Conservation (phyloP, 1,140 invertebrate species). For the Leguminivora glycinivorella region DNA sequence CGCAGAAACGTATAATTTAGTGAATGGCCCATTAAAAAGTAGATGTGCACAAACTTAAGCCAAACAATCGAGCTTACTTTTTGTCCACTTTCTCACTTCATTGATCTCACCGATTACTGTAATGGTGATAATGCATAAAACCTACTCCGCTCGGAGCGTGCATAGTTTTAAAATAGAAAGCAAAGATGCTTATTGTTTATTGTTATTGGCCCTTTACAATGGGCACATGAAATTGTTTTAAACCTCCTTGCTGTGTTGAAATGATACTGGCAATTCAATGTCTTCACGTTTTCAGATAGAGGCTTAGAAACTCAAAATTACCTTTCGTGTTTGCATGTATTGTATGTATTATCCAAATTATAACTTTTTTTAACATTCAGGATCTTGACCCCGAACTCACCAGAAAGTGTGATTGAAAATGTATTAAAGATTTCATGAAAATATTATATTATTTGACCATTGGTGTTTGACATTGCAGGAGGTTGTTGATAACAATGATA, state of each 20-base stretch:
- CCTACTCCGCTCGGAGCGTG: constrained; percentile 57
- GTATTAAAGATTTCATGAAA: too few species aligned
- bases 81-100: constrained; percentile 46
- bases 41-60: constrained; percentile 55
- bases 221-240: constrained; percentile 39
- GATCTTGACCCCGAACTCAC: too few species aligned
- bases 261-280: constrained; percentile 28
- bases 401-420: too few species aligned
- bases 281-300: constrained; percentile 33
- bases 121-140: constrained; percentile 67
- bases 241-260: constrained; percentile 30
- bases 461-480: too few species aligned
- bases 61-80: constrained; percentile 65
- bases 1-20: constrained; percentile 72
- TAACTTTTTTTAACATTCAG: too few species aligned
- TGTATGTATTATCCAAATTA: too few species aligned
- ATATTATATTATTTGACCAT: too few species aligned
- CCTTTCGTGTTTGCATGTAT: constrained; percentile 25
- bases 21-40: constrained; percentile 62
- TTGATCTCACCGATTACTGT: constrained; percentile 61
- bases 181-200: constrained; percentile 52
- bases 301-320: constrained; percentile 33
- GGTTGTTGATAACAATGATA: too few species aligned
- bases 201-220: constrained; percentile 51
- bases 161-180: constrained; percentile 62